Percentiles rank a stretch among this genome's conserved stretches.
These are phyloP conservation scores for Colistium nudipinnis DNA, from an alignment of 2,113 vertebrate species.

Conservation along the genomic window DNA sequence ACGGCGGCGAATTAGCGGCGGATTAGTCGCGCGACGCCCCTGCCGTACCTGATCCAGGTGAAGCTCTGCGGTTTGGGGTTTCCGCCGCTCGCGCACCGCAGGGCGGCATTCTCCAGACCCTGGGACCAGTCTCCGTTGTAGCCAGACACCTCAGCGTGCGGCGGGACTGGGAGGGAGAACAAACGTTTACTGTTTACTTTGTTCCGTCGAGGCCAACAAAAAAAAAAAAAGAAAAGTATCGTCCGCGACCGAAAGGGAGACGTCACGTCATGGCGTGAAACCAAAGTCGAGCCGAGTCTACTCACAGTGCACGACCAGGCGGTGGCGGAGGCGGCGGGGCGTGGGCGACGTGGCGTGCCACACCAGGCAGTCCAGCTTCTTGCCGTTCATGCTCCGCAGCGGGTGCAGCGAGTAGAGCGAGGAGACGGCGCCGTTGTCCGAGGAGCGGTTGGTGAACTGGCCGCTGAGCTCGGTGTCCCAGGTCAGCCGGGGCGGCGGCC, in stretches of 20 bases:
- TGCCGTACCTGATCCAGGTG: slow-evolving; percentile 88
- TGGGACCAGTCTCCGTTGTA: slow-evolving; percentile 65
- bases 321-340: slow-evolving; percentile 82
- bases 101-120: slow-evolving; percentile 67
- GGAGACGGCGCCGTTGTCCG: slow-evolving; percentile 79
- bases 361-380: slow-evolving; percentile 89
- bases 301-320: slow-evolving; percentile 88
- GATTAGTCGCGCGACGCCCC: slow-evolving; percentile 41
- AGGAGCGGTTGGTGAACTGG: slow-evolving; percentile 68
- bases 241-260: neutral
- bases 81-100: slow-evolving; percentile 80
- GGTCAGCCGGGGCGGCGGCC: slow-evolving; percentile 81
- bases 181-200: neutral
- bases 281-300: no score
- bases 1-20: no score
- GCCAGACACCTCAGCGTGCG: slow-evolving; percentile 70
- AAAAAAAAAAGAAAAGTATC: neutral
- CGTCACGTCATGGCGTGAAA: neutral
- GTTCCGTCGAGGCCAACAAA: neutral
- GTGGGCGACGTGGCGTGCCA: slow-evolving; percentile 81
- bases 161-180: slow-evolving; percentile 70
- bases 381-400: slow-evolving; percentile 86
- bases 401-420: slow-evolving; percentile 88
- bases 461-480: slow-evolving; percentile 89
- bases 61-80: slow-evolving; percentile 85